Evolutionary conservation across 2,888 invertebrate genomes (phyloP).

Genomic region (Lasioglossum zephyrum): DNA sequence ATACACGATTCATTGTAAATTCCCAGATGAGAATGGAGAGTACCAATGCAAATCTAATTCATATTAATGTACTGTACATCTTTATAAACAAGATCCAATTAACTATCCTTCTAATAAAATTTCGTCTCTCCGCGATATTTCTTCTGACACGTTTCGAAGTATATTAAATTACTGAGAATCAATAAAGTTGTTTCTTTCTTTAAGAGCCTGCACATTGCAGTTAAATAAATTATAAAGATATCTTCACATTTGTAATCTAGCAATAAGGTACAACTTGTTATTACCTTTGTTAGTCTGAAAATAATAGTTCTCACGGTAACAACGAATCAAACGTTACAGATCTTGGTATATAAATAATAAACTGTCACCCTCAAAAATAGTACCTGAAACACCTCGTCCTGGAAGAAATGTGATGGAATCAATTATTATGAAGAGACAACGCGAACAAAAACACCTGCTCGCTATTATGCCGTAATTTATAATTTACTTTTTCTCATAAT

Average conservation of each 20-base stretch:
- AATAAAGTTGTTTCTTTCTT: slow-evolving; percentile 21
- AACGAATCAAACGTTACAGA: slow-evolving; percentile 37
- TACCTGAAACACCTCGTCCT: slow-evolving; percentile 68
- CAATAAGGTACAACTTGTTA: slow-evolving; percentile 23
- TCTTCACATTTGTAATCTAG: slow-evolving; percentile 22
- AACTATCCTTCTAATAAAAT: slow-evolving; percentile 16
- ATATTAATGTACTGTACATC: slow-evolving; percentile 24
- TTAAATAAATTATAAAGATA: slow-evolving; percentile 23
- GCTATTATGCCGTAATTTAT: slow-evolving; percentile 67
- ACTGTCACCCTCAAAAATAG: slow-evolving; percentile 65
- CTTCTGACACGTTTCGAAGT: slow-evolving; percentile 20
- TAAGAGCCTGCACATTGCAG: not conserved
- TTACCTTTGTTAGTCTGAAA: slow-evolving; percentile 28
- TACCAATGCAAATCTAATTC: slow-evolving; percentile 25
- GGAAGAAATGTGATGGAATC: slow-evolving; percentile 62
- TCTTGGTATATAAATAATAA: slow-evolving; percentile 23
- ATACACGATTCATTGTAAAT: slow-evolving; percentile 16
- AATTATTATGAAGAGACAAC: slow-evolving; percentile 54
- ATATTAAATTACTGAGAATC: slow-evolving; percentile 28
- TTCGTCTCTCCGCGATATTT: slow-evolving; percentile 42
- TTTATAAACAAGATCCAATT: slow-evolving; percentile 29
- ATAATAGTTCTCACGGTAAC: slow-evolving; percentile 15
- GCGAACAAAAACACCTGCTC: slow-evolving; percentile 67
- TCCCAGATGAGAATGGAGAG: not conserved
- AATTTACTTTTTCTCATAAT: slow-evolving; percentile 69